Evolutionary conservation across 2,797 vertebrate species (phyloP).

Genomic region (Taenioides sp.): DNA sequence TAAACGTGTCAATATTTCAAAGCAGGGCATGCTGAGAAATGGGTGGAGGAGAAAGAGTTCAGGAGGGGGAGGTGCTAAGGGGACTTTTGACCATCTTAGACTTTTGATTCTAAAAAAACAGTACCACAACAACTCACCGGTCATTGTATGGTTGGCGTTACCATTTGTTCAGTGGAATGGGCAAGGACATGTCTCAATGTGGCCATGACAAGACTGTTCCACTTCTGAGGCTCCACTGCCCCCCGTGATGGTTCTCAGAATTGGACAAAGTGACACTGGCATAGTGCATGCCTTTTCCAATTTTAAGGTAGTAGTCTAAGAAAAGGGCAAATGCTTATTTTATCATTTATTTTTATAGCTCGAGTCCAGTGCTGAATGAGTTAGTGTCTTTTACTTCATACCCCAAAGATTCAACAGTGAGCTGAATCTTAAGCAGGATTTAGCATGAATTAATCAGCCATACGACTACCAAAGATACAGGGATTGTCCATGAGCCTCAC

Average conservation of each 20-base stretch:
- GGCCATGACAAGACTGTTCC: conserved; percentile 55
- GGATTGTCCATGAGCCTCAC: neutral
- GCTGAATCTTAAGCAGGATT: conserved; percentile 49
- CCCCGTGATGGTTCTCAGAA: conserved; percentile 21
- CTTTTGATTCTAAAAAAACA: conserved; percentile 24
- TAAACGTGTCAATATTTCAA: conserved; percentile 28
- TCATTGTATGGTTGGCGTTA: neutral
- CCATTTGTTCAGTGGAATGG: conserved; percentile 12
- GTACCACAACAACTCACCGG: neutral
- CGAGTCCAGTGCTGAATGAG: conserved; percentile 20
- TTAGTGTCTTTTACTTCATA: conserved; percentile 26
- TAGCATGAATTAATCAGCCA: conserved; percentile 40
- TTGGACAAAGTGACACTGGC: conserved; percentile 51
- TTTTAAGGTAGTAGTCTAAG: neutral
- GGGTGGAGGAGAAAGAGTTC: conserved; percentile 3
- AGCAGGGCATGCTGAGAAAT: conserved; percentile 24
- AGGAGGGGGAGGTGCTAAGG: conserved; percentile 29
- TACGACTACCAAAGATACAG: conserved; percentile 3
- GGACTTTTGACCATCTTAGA: conserved; percentile 29
- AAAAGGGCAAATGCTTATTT: neutral
- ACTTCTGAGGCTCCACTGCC: conserved; percentile 32
- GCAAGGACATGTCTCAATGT: conserved; percentile 33
- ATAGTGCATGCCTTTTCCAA: conserved; percentile 23
- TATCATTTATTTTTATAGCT: conserved; percentile 10
- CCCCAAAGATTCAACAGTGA: conserved; percentile 36